Base-by-base conservation (phyloP, 2,113 vertebrate species). In the Casuarius casuarius region DNA sequence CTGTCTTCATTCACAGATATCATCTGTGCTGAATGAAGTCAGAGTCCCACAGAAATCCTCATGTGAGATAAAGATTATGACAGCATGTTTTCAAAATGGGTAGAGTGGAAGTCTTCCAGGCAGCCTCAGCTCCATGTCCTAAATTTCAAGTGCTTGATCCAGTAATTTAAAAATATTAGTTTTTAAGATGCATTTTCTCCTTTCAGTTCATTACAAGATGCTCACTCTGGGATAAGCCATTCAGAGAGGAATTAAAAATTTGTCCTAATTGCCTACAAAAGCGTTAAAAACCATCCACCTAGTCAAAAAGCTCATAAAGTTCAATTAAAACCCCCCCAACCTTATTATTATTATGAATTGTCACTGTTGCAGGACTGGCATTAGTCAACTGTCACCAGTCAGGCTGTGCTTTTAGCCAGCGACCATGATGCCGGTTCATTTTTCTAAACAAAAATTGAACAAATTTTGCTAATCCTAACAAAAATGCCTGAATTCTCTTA, bases 231-330 rank as follows among this genome's bases (percentile, higher is more conserved):
- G 83, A 87, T 71, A 93, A 85, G 72, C 56, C 46, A 61, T n/a
- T 87, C 63, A 65, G 23, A 93, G 90, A 91, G 71, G 92, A 94
- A 95, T 82, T 26, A 70, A 87, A 91, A 95, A 81, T 33, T 66
- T 84, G 38, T 88, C 83, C 42, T 72, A 88, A 83, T 18, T 65
- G 80, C 72, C 84, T 68, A 73, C 9, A 15, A 79, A 90, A 92
- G 65, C 8, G 10, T 66, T 92, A 93, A 90, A 95, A 97, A 59
- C 56, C 25, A 93, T 52, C 92, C 67, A 84, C 72, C 26, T 14
- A 54, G 48, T 26, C 76, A 40, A 77, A 63, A 42, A 61, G 18
- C 51, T 49, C 66, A 95, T 48, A 71, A 96, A 87, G 68, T 80
- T 95, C 28, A 18, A 77, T 78, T 94, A 89, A 71, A 87, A 58